Conservation (phyloP, 2,888 invertebrate species). For the Clistopyga incitator region DNA sequence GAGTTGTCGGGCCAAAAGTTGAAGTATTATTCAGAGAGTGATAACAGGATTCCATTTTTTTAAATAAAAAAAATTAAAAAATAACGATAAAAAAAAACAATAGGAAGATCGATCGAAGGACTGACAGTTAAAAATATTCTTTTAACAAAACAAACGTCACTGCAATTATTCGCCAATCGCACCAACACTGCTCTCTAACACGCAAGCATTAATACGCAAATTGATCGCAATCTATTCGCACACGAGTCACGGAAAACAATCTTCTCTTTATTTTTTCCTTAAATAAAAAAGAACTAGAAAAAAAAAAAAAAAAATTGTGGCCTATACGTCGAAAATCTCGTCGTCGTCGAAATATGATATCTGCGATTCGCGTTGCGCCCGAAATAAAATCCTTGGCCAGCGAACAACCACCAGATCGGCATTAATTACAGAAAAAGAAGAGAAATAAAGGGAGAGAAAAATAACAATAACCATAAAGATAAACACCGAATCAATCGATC, state of each 20-base stretch:
- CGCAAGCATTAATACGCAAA: slow-evolving; percentile 24
- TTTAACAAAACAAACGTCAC: background rate
- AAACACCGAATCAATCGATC: slow-evolving; percentile 58
- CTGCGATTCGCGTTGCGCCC: background rate
- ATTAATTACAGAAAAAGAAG: slow-evolving; percentile 11
- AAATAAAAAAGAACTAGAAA: slow-evolving; percentile 14
- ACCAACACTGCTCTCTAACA: slow-evolving; percentile 25
- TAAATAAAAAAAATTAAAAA: no score
- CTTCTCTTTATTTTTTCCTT: background rate
- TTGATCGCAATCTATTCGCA: slow-evolving; percentile 21
- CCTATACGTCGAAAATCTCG: slow-evolving; percentile 48
- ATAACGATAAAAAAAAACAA: background rate
- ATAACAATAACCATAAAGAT: slow-evolving; percentile 34
- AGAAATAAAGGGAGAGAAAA: no score
- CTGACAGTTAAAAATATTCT: background rate
- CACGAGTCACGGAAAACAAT: slow-evolving; percentile 26
- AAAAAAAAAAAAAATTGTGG: slow-evolving; percentile 43
- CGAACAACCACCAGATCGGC: slow-evolving; percentile 19
- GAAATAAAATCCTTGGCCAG: slow-evolving; percentile 17
- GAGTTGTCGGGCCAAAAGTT: background rate
- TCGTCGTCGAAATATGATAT: slow-evolving; percentile 23
- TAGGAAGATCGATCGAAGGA: background rate
- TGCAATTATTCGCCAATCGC: slow-evolving; percentile 3
- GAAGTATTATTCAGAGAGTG: background rate
- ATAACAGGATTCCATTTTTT: slow-evolving; percentile 9